phyloP scores from a whole-genome alignment of 2,797 vertebrate genomes.

The Cheirogaleus major region DNA sequence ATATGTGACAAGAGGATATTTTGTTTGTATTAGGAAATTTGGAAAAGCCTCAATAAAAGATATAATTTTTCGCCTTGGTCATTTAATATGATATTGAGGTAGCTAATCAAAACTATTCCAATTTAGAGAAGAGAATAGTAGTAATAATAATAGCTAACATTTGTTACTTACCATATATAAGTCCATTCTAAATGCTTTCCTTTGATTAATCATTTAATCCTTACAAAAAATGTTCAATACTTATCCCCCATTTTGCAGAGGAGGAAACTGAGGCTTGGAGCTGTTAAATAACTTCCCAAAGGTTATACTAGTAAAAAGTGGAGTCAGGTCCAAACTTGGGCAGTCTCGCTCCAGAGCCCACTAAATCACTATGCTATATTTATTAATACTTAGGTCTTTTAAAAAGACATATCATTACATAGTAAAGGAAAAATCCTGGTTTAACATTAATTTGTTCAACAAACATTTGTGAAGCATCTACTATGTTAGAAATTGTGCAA shows the following conservation, averaged over 20 bases:
- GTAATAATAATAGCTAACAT: not conserved
- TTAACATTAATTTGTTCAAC: not conserved
- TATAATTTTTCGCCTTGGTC: conserved; percentile 2
- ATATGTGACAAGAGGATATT: conserved; percentile 9
- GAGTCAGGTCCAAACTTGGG: not conserved
- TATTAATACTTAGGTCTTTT: not conserved
- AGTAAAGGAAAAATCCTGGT: conserved; percentile 2
- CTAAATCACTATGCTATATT: not conserved
- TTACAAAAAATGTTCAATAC: not conserved
- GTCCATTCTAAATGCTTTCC: not conserved
- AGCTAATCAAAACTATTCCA: conserved; percentile 40
- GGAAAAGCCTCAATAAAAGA: not conserved
- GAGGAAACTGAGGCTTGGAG: not conserved
- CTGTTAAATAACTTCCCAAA: conserved; percentile 14
- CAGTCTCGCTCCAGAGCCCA: not conserved
- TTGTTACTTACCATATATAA: not conserved
- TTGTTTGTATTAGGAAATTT: conserved; percentile 39
- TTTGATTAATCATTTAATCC: conserved; percentile 27
- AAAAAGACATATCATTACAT: not conserved
- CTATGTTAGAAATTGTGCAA: not conserved
- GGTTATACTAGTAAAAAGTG: not conserved
- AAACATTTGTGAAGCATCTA: not conserved
- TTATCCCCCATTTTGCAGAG: not conserved
- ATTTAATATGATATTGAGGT: not conserved
- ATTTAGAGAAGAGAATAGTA: conserved; percentile 43